Evolutionary conservation across 2,113 vertebrate species (phyloP).

Genomic region (Tachycineta bicolor): DNA sequence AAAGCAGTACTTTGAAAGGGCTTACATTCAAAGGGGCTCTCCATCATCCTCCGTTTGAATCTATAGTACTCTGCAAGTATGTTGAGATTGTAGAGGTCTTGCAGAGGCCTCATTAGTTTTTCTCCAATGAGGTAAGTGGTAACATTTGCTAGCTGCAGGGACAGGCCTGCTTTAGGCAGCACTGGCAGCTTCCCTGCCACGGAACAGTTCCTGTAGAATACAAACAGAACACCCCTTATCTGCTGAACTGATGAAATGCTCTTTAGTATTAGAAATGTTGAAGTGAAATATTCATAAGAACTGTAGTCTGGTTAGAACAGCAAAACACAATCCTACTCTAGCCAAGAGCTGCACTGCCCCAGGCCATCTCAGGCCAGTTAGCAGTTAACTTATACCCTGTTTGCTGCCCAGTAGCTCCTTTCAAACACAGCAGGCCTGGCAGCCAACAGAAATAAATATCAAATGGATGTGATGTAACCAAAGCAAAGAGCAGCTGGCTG

Average conservation of each 20-base stretch:
- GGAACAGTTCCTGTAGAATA: conserved; percentile 70
- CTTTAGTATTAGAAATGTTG: conserved; percentile 6
- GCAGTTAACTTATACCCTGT: neutral
- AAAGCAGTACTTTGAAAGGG: neutral
- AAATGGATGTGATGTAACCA: neutral
- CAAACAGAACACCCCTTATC: neutral
- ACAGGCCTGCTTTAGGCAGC: conserved; percentile 38
- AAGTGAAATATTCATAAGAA: conserved; percentile 5
- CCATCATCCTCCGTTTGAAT: conserved; percentile 80
- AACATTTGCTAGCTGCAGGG: conserved; percentile 62
- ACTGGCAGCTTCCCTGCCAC: conserved; percentile 71
- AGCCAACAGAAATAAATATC: neutral
- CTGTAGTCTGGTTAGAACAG: neutral
- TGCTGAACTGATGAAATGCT: neutral
- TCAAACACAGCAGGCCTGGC: neutral
- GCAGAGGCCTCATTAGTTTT: conserved; percentile 78
- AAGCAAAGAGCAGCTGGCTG: neutral
- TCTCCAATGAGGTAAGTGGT: conserved; percentile 81
- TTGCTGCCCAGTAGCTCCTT: neutral
- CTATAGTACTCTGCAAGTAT: conserved; percentile 76
- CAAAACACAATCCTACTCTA: neutral
- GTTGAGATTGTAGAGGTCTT: conserved; percentile 61
- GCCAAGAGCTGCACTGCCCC: neutral
- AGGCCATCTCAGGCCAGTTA: neutral
- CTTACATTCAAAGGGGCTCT: conserved; percentile 81